Percentiles rank a stretch among this genome's conserved stretches.
phyloP scores from a whole-genome alignment of 2,797 vertebrate genomes.

The Anabas testudineus region DNA sequence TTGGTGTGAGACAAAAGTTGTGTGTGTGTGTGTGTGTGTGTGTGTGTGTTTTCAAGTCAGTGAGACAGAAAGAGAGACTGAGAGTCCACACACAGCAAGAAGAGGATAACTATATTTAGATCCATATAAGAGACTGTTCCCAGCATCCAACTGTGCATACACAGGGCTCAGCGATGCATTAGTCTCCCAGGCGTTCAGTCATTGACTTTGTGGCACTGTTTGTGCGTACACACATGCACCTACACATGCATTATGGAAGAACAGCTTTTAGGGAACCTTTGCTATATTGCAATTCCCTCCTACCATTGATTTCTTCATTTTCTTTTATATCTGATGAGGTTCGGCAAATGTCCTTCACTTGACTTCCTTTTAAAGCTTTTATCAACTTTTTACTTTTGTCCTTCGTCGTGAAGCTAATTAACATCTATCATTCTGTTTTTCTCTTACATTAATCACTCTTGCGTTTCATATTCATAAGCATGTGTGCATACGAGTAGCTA shows the following conservation, averaged over 20 bases:
- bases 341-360: conserved; percentile 39
- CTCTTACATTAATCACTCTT: conserved; percentile 10
- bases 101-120: conserved; percentile 76
- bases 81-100: conserved; percentile 64
- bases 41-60: conserved; percentile 49
- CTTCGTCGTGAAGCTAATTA: conserved; percentile 47
- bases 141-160: conserved; percentile 64
- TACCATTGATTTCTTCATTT: neutral
- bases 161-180: conserved; percentile 56
- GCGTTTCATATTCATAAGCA: conserved; percentile 1
- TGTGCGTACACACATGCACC: neutral
- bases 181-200: conserved; percentile 40
- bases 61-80: conserved; percentile 67
- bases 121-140: conserved; percentile 66
- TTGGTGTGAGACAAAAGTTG: conserved; percentile 64
- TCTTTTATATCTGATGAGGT: conserved; percentile 21
- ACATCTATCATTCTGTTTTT: conserved; percentile 9
- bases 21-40: conserved; percentile 53
- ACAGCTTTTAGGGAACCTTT: neutral
- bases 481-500: neutral
- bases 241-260: conserved; percentile 3
- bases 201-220: neutral
- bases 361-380: conserved; percentile 30
- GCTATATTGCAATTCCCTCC: neutral
- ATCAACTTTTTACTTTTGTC: conserved; percentile 13